phyloP scores from a whole-genome alignment of 2,888 invertebrate genomes.

The Zygothrica quintamaculata region DNA sequence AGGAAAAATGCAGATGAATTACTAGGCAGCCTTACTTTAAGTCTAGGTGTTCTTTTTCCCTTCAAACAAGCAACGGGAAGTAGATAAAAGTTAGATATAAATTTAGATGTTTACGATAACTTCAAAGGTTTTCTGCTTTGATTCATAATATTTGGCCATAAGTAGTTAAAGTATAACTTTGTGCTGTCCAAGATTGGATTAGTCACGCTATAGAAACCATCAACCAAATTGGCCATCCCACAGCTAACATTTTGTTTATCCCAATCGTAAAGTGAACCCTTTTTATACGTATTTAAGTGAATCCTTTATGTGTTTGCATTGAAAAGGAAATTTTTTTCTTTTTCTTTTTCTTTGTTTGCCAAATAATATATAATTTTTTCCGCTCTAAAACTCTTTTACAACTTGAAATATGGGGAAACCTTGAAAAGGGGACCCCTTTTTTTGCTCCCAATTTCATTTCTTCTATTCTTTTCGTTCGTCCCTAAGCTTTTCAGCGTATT shows the following conservation, averaged over 20 bases:
- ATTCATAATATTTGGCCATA: too few relatives aligned
- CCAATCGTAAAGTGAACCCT: conserved; percentile 21
- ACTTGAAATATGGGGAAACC: conserved; percentile 61
- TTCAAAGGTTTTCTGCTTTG: too few relatives aligned
- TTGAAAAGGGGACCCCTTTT: conserved; percentile 13
- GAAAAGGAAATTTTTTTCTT: conserved; percentile 67
- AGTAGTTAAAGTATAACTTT: too few relatives aligned
- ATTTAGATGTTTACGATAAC: too few relatives aligned
- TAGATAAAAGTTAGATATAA: too few relatives aligned
- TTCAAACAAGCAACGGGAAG: too few relatives aligned
- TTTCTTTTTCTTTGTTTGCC: conserved; percentile 70
- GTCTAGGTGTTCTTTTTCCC: too few relatives aligned
- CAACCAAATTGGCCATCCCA: conserved; percentile 8
- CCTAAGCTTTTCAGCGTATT: conserved; percentile 54
- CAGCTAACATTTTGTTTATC: conserved; percentile 4
- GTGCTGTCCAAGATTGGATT: conserved; percentile 1
- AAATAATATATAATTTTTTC: conserved; percentile 65
- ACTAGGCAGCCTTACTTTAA: too few relatives aligned
- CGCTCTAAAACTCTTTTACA: conserved; percentile 61
- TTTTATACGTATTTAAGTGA: conserved; percentile 42
- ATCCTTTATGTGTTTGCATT: conserved; percentile 62
- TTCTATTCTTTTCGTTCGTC: conserved; percentile 12
- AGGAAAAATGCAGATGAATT: too few relatives aligned
- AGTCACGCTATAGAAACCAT: conserved; percentile 1
- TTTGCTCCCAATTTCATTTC: conserved; percentile 14